Evolutionary conservation across 2,888 invertebrate genomes (phyloP).

Genomic region (Lagria hirta): DNA sequence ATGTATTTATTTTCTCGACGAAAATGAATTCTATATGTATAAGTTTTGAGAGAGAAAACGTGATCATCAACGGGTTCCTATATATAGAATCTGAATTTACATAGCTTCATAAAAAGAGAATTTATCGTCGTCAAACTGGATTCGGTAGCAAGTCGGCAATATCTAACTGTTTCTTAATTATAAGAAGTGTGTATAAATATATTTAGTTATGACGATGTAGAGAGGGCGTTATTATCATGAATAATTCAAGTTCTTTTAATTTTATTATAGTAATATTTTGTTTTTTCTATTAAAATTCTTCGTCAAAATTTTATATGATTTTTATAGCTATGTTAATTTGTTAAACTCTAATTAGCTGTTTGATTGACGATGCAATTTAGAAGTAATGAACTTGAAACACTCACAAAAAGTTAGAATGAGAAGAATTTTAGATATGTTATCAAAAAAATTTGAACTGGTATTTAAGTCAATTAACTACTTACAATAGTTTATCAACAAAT

Average conservation of each 20-base stretch:
- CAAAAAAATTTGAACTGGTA: too few relatives aligned
- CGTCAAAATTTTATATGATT: constrained; percentile 24
- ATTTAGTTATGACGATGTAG: constrained; percentile 30
- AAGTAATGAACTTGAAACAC: constrained; percentile 13
- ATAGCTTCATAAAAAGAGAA: constrained; percentile 50
- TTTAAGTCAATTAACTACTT: too few relatives aligned
- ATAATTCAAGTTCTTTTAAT: constrained; percentile 16
- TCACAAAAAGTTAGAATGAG: too few relatives aligned
- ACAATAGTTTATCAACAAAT: too few relatives aligned
- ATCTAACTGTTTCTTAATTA: constrained; percentile 50
- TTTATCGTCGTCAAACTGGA: constrained; percentile 52
- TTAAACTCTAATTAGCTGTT: constrained; percentile 27
- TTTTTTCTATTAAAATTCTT: constrained; percentile 34
- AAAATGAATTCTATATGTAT: constrained; percentile 1
- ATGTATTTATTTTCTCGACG: background rate
- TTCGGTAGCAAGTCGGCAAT: constrained; percentile 50
- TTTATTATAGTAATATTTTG: constrained; percentile 28
- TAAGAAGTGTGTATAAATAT: constrained; percentile 39
- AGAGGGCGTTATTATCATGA: constrained; percentile 18
- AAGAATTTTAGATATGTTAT: too few relatives aligned
- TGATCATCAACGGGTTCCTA: constrained; percentile 35
- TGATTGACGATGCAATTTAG: constrained; percentile 25
- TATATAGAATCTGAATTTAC: constrained; percentile 43
- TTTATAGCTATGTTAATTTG: constrained; percentile 31
- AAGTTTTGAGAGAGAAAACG: constrained; percentile 23